Conservation (phyloP, 2,797 vertebrate genomes). For the Mionectes olivaceus region DNA sequence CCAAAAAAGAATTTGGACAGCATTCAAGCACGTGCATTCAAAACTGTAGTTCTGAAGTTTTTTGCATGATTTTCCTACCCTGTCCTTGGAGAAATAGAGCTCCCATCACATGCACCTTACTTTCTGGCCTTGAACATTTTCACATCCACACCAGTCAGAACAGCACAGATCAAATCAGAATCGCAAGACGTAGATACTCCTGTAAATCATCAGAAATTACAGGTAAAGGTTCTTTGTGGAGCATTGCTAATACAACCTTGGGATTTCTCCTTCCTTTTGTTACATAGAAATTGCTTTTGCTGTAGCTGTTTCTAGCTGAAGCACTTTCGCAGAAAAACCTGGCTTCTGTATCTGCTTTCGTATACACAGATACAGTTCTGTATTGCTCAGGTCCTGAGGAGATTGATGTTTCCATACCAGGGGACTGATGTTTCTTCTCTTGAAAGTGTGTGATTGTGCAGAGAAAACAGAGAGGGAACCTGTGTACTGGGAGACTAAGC, state of each 20-base stretch:
- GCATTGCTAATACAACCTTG: background rate
- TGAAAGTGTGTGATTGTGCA: background rate
- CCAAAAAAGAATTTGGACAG: background rate
- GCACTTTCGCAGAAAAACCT: background rate
- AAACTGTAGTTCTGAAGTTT: background rate
- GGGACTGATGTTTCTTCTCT: background rate
- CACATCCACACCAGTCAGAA: background rate
- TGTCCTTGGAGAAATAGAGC: background rate
- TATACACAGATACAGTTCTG: background rate
- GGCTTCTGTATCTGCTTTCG: background rate
- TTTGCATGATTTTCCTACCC: background rate
- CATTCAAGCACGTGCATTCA: background rate
- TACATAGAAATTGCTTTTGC: background rate
- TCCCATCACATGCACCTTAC: background rate
- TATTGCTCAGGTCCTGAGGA: background rate
- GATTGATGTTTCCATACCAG: background rate
- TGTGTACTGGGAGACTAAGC: background rate
- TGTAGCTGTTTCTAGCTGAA: background rate
- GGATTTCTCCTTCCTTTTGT: background rate
- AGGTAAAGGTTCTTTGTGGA: background rate
- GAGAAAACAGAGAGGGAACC: background rate
- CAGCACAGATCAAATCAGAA: background rate
- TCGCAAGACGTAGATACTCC: background rate
- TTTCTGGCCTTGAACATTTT: background rate
- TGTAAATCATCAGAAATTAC: background rate